Percentiles rank a stretch among this genome's conserved stretches.
Conservation (phyloP, 1,140 invertebrate genomes). For the Calosoma granatense region DNA sequence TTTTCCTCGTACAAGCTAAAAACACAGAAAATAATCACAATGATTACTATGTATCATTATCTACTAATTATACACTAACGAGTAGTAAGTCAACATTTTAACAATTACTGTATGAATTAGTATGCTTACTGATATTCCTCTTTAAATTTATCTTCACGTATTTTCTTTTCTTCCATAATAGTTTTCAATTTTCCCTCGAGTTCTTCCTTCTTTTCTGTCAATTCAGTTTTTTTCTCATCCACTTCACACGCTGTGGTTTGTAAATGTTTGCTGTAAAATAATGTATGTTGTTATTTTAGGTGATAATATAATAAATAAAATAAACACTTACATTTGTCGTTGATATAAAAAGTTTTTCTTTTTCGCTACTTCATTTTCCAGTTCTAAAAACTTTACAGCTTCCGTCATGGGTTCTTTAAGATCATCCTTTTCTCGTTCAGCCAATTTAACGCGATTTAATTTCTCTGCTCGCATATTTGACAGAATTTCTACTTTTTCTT, state of each 20-base stretch:
- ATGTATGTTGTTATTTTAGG: no score
- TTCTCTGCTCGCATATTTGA: slow-evolving; percentile 77
- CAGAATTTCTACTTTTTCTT: slow-evolving; percentile 64
- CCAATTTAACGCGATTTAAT: slow-evolving; percentile 76
- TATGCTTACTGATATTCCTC: slow-evolving; percentile 20
- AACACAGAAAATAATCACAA: no score
- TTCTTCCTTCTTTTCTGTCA: slow-evolving; percentile 22
- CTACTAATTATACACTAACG: not conserved
- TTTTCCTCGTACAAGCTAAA: slow-evolving; percentile 44
- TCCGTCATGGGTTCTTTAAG: slow-evolving; percentile 79
- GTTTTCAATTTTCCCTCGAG: slow-evolving; percentile 20
- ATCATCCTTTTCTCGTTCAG: slow-evolving; percentile 82
- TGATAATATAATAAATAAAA: slow-evolving; percentile 9
- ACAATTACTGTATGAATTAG: not conserved
- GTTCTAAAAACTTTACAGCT: slow-evolving; percentile 69
- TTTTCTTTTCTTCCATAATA: slow-evolving; percentile 22
- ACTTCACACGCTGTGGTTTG: slow-evolving; percentile 20
- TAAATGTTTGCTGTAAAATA: slow-evolving; percentile 14
- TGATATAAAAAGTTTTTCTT: slow-evolving; percentile 62
- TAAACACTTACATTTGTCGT: slow-evolving; percentile 47
- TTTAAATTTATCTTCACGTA: slow-evolving; percentile 21
- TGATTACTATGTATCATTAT: slow-evolving; percentile 11
- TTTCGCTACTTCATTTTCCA: slow-evolving; percentile 63
- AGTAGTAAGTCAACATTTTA: not conserved
- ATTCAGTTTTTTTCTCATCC: slow-evolving; percentile 19